Percentiles rank a stretch among this genome's conserved stretches.
These are phyloP conservation scores for Colossoma macropomum DNA, from an alignment of 2,113 vertebrate genomes.

Conservation along the genomic window DNA sequence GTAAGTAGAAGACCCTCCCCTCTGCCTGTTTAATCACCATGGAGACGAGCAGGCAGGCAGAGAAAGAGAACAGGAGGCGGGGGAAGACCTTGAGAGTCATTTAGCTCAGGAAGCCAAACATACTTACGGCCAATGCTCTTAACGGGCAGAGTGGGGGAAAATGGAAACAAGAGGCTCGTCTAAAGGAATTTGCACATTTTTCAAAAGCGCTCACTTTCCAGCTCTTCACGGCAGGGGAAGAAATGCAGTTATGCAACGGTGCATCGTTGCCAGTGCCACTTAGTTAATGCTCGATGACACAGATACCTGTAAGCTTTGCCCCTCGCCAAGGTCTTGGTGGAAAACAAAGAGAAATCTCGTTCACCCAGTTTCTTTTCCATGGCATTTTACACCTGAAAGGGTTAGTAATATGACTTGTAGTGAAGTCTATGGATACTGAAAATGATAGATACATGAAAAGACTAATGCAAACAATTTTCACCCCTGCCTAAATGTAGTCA, in stretches of 20 bases:
- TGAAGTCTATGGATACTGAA: no score
- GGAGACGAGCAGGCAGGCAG: conserved; percentile 48
- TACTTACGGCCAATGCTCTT: conserved; percentile 57
- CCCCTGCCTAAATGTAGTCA: no score
- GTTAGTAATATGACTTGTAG: not conserved
- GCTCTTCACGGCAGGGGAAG: conserved; percentile 6
- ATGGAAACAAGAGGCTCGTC: conserved; percentile 52
- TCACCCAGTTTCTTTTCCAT: not conserved
- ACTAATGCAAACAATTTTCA: no score
- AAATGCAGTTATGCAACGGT: conserved; percentile 44
- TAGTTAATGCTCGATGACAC: not conserved
- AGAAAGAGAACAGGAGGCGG: not conserved
- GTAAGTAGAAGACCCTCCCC: not conserved
- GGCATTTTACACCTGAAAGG: not conserved
- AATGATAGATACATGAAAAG: no score
- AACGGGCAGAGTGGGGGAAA: conserved; percentile 53
- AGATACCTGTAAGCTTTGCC: not conserved
- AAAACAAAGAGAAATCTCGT: not conserved
- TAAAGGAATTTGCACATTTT: conserved; percentile 65
- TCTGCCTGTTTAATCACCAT: conserved; percentile 54
- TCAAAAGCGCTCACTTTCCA: not conserved
- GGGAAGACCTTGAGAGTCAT: conserved; percentile 42
- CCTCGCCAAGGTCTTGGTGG: not conserved
- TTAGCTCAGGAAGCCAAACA: conserved; percentile 57
- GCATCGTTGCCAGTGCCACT: conserved; percentile 8